Evolutionary conservation across 2,113 vertebrate genomes (phyloP), one percentile per base, ranked within the genome.

Genomic region (Ciconia maguari): DNA sequence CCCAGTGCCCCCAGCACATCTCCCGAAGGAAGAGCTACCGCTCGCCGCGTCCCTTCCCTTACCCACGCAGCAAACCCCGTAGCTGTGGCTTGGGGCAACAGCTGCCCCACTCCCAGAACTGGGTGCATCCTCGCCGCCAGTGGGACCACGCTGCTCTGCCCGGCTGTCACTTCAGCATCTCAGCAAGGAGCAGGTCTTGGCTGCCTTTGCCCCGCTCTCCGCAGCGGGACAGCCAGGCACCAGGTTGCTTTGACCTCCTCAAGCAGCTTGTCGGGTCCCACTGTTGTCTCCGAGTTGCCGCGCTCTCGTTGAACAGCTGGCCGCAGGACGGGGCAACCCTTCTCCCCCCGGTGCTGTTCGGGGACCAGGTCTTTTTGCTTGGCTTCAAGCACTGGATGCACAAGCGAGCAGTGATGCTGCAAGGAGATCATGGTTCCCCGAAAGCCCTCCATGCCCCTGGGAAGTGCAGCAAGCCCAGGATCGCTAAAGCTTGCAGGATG

Each of bases 181-280:
- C 19, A 3, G 36, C 7, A 25, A 29, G 58, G 27, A 26, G 55
- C 58, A 46, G 75, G 32, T 36, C 64, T 14, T 2, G 25, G 27
- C 16, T 55, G 55, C 49, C 80, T 30, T 26, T 5, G 10, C 5
- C 27, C 38, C 13, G 1, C 62, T 14, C 52, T 46, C 54, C 3
- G 36, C 36, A 32, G 21, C 7, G 10, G 72, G 4, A 49, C 65
- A 32, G 72, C 48, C 48, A 15, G n/a, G 55, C 55, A 32, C 49
- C 1, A 0, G 22, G 10, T 1, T 24, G 26, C 30, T 51, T 1
- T 24, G 30, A 16, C 15, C 22, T 20, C 18, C 36, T 38, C 65
- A 11, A 4, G 49, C 72, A 57, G 42, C 49, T 26, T 11, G 10
- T n/a, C 0, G 0, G 30, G 38, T 12, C n/a, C 83, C 41, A 4